Evolutionary conservation across 2,113 vertebrate genomes (phyloP).

Genomic region (Notarius quadriscutis): DNA sequence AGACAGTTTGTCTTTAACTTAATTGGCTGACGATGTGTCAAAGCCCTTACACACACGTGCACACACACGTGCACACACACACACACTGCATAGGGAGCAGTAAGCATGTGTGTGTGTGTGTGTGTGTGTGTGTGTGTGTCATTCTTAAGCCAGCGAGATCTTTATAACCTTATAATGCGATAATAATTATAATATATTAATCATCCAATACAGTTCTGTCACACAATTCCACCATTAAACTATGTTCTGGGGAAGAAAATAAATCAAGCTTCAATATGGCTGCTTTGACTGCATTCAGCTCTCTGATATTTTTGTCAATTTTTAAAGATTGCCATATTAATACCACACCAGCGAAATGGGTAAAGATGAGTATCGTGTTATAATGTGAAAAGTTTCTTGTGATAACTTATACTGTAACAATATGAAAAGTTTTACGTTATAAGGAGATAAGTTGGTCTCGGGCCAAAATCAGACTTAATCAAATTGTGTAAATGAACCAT

Average conservation of each 20-base stretch:
- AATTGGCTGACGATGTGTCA: slow-evolving; percentile 50
- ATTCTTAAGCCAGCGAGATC: background rate
- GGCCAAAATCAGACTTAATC: too few relatives aligned
- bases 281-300: background rate
- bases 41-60: slow-evolving; percentile 24
- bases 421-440: too few relatives aligned
- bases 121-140: slow-evolving; percentile 15
- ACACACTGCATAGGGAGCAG: slow-evolving; percentile 37
- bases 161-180: background rate
- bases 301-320: background rate
- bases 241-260: background rate
- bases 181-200: background rate
- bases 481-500: too few relatives aligned
- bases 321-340: background rate
- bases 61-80: slow-evolving; percentile 36
- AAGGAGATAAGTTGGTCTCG: too few relatives aligned
- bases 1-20: slow-evolving; percentile 51
- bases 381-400: too few relatives aligned
- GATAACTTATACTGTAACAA: too few relatives aligned
- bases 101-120: slow-evolving; percentile 24
- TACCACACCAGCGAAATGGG: too few relatives aligned
- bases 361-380: too few relatives aligned
- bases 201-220: background rate
- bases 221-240: background rate
- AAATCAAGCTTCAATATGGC: background rate